A percentile compares a stretch with the other conserved stretches of the same genome.
Conservation (phyloP, 2,888 invertebrate genomes). For the Acrocyrtus sp. region DNA sequence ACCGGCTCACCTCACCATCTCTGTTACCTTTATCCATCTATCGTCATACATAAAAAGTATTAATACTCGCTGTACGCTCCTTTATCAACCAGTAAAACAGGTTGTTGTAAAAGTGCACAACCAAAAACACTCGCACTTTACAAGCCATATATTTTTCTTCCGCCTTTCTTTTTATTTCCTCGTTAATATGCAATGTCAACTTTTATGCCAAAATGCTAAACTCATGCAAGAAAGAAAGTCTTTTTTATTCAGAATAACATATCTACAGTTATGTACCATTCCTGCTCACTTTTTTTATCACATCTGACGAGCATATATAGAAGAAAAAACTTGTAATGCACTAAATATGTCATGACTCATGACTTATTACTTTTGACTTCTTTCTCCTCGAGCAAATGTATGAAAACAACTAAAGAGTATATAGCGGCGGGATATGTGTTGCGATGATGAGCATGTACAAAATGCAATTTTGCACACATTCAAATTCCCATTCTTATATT, state of each 20-base stretch:
- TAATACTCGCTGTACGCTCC: conserved; percentile 12
- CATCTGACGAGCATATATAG: not conserved
- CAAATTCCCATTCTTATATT: no score
- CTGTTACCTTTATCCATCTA: no score
- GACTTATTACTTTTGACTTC: not conserved
- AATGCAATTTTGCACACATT: no score
- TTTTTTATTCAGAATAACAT: no score
- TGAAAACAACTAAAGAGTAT: no score
- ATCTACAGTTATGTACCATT: not conserved
- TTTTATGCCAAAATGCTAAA: no score
- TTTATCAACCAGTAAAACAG: conserved; percentile 47
- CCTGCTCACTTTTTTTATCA: not conserved
- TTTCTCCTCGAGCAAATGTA: no score
- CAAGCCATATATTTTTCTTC: conserved; percentile 37
- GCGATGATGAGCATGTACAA: no score
- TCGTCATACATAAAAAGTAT: no score
- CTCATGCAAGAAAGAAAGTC: not conserved
- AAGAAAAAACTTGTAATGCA: not conserved
- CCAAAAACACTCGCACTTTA: no score
- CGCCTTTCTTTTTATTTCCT: conserved; percentile 4
- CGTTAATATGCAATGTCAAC: conserved; percentile 29
- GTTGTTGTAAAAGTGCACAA: conserved; percentile 33
- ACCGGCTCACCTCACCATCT: no score
- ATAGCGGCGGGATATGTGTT: no score
- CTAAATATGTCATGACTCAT: conserved; percentile 20